Percentiles rank a stretch among this genome's conserved stretches.
phyloP scores from a whole-genome alignment of 35 echinoderm and acorn worm genomes.

The Ophioderma brevispina region DNA sequence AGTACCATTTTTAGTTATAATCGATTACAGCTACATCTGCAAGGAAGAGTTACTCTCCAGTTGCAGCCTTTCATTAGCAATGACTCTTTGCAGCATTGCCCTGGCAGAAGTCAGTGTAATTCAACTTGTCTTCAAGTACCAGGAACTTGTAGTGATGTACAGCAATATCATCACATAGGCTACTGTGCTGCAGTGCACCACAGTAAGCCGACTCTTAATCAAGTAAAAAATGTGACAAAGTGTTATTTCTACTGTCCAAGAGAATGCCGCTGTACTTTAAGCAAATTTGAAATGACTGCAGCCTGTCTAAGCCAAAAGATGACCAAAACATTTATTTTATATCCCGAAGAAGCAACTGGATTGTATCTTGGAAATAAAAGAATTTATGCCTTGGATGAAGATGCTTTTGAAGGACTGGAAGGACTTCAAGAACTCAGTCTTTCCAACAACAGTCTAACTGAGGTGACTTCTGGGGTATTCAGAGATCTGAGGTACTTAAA shows the following conservation, averaged over 20 bases:
- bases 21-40: not conserved
- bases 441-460: not conserved
- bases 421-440: not conserved
- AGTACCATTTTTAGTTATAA: not conserved
- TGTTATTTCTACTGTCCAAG: not conserved
- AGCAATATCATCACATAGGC: not conserved
- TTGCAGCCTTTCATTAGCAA: not conserved
- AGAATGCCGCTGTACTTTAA: not conserved
- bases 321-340: not conserved
- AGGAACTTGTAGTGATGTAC: not conserved
- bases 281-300: not conserved
- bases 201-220: not conserved
- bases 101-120: not conserved
- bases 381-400: not conserved
- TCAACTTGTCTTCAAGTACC: not conserved
- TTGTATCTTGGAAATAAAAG: not conserved
- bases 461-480: not conserved
- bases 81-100: not conserved
- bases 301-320: not conserved
- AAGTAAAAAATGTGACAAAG: not conserved
- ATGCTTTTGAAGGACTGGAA: not conserved
- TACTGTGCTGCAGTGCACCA: not conserved
- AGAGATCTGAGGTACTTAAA: not conserved
- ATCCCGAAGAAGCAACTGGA: not conserved
- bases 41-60: not conserved